These are phyloP conservation scores for Lepidurus packardi DNA, from an alignment of 1,140 invertebrate genomes.

Conservation along the genomic window DNA sequence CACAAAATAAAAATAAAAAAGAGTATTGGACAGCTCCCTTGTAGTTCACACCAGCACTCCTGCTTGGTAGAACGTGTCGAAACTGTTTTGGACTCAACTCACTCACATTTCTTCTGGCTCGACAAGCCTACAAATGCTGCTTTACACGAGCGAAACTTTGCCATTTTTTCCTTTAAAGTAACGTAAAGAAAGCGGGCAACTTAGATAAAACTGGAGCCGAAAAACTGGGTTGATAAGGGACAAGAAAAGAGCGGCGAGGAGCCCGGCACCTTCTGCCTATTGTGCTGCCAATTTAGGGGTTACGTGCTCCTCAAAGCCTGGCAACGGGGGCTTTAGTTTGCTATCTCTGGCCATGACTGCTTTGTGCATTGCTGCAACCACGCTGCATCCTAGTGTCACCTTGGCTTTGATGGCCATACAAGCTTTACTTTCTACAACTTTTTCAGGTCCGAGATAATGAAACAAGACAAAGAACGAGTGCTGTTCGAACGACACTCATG, in stretches of 20 bases:
- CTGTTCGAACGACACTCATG: not conserved
- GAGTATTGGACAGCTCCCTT: too few relatives aligned
- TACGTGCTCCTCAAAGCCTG: not conserved
- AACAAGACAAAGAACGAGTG: not conserved
- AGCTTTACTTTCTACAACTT: not conserved
- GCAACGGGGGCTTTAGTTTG: slow-evolving; percentile 6
- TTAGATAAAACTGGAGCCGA: not conserved
- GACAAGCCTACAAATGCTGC: too few relatives aligned
- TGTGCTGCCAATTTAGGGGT: not conserved
- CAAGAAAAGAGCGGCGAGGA: not conserved
- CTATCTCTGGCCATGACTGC: slow-evolving; percentile 17
- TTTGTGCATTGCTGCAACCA: not conserved
- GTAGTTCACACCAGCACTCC: too few relatives aligned
- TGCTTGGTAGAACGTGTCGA: too few relatives aligned
- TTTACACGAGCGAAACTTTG: not conserved
- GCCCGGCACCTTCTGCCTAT: not conserved
- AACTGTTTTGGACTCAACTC: too few relatives aligned
- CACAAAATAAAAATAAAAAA: too few relatives aligned
- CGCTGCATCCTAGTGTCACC: not conserved
- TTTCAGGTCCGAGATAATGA: not conserved
- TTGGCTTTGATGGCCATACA: not conserved
- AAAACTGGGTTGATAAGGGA: slow-evolving; percentile 1
- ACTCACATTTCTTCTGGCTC: too few relatives aligned
- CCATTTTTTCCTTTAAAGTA: not conserved
- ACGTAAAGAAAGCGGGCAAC: too few relatives aligned